Base-by-base conservation (phyloP, 2,888 invertebrate species). In the Ectemnius cavifrons region DNA sequence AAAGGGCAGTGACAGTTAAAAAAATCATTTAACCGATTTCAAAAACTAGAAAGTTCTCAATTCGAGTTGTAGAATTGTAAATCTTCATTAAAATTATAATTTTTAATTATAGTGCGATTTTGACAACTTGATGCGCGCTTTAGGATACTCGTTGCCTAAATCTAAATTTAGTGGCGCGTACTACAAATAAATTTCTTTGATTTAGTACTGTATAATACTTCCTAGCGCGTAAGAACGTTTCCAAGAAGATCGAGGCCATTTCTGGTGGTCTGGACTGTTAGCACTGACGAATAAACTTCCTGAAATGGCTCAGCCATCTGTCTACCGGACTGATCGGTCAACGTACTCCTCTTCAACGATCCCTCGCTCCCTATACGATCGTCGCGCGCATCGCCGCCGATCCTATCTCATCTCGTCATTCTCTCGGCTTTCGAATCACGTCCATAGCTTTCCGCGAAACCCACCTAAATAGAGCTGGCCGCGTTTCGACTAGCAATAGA, bases 281-380 rank as follows among this genome's bases (percentile, higher is more conserved):
- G 59, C 69, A 64, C 67, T 14, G 63, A 63, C 71, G 77, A 71
- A 77, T 71, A 71, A 73, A 75, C 81, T 76, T 79, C 75, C 81
- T 67, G 73, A 81, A 79, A 57, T 73, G 67, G 68, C 66, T 71
- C 68, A 77, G 65, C 76, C 77, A 79, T 74, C 79, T 80, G 77
- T 73, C 75, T 72, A 28, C 57, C 69, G 46, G 66, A 62, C 64
- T 67, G 71, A 80, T 80, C 78, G 81, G 75, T 80, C 77, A 73
- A 81, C 73, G 78, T 79, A 73, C 80, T 72, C 77, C 80, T 72
- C 77, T 73, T 71, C 73, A 73, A 67, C 68, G 37, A 78, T 67
- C 65, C 67, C 52, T 71, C 62, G 37, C 58, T 58, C 66, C 49
- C 59, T 70, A 59, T 66, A 63, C 59, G 63, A 69, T 59, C 62